phyloP scores from a whole-genome alignment of 30 jellyfish, hydroid and myxozoan genomes.

The Chironex yamaguchii region DNA sequence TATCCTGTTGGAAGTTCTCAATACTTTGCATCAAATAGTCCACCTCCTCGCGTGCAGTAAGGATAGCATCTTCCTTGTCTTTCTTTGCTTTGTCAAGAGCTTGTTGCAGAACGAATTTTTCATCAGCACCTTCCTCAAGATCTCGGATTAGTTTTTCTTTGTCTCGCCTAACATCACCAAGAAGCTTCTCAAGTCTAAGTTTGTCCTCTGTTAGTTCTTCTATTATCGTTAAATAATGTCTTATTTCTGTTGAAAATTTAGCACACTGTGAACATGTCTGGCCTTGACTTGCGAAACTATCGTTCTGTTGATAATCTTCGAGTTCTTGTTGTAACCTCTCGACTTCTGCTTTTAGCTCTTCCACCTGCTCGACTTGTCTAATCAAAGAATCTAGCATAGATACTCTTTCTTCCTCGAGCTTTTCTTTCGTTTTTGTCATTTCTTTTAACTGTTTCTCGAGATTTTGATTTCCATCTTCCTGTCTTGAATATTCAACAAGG shows the following conservation, averaged over 20 bases:
- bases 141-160: constrained; percentile 78
- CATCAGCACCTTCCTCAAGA: constrained; percentile 80
- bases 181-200: constrained; percentile 86
- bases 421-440: constrained; percentile 71
- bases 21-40: constrained; percentile 81
- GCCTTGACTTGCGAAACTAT: constrained; percentile 35
- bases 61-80: constrained; percentile 74
- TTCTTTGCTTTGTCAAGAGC: constrained; percentile 48
- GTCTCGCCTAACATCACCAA: constrained; percentile 82
- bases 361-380: constrained; percentile 87
- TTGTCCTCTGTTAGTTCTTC: constrained; percentile 98
- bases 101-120: constrained; percentile 51
- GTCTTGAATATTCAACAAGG: background rate
- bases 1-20: constrained; percentile 93
- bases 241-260: constrained; percentile 77
- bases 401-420: constrained; percentile 86
- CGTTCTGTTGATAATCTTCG: constrained; percentile 17
- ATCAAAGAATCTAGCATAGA: constrained; percentile 82
- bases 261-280: constrained; percentile 75
- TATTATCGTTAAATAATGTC: constrained; percentile 88
- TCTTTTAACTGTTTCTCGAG: constrained; percentile 75
- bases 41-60: constrained; percentile 81
- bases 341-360: constrained; percentile 72
- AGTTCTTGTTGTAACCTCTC: constrained; percentile 63
- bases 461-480: constrained; percentile 51